Percentiles rank a stretch among this genome's conserved stretches.
Evolutionary conservation across 2,888 invertebrate species (phyloP).

Genomic region (Perizoma flavofasciatum): DNA sequence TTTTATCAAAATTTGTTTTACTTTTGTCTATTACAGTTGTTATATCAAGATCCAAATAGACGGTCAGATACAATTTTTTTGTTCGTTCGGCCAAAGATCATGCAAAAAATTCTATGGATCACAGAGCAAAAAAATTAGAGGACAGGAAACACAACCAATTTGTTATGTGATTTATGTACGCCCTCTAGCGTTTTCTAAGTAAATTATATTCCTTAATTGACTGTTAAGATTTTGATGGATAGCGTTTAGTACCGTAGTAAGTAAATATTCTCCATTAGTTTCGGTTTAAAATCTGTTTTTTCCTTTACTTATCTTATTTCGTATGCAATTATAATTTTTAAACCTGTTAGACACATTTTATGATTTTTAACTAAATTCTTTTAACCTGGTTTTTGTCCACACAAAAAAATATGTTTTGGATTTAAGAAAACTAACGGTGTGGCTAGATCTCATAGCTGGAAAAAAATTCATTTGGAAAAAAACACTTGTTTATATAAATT

Average conservation of each 20-base stretch:
- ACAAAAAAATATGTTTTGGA: too few species aligned
- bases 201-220: slow-evolving; percentile 49
- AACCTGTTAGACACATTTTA: too few species aligned
- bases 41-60: slow-evolving; percentile 8
- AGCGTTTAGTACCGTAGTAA: slow-evolving; percentile 19
- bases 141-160: slow-evolving; percentile 46
- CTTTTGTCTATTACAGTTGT: slow-evolving; percentile 2
- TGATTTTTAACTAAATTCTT: too few species aligned
- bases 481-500: too few species aligned
- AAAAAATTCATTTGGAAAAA: too few species aligned
- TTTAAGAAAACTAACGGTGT: too few species aligned
- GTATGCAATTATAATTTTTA: neutral
- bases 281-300: slow-evolving; percentile 7
- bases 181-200: slow-evolving; percentile 43
- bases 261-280: slow-evolving; percentile 29
- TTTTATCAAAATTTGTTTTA: neutral
- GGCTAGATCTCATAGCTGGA: too few species aligned
- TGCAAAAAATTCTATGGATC: slow-evolving; percentile 25
- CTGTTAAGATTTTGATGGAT: slow-evolving; percentile 44
- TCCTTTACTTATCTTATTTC: neutral
- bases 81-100: slow-evolving; percentile 6
- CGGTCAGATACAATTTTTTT: slow-evolving; percentile 20
- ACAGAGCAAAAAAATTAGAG: slow-evolving; percentile 40
- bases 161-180: slow-evolving; percentile 42
- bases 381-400: too few species aligned